Conservation (phyloP, 2,113 vertebrate genomes). For the Oryzias celebensis region DNA sequence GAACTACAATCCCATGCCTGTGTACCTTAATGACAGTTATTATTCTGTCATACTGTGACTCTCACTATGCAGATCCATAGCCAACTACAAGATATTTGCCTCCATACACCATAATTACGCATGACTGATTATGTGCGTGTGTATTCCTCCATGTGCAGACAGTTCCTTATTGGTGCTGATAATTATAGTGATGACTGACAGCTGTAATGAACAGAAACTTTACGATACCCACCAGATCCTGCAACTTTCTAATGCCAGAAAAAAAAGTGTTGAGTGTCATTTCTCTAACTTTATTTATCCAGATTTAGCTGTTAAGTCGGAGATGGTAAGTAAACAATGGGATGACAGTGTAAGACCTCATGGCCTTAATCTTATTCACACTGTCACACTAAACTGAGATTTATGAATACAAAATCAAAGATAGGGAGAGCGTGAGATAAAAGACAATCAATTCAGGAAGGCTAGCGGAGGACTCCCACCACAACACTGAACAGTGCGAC, state of each 20-base stretch:
- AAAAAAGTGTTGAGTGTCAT: slow-evolving; percentile 11
- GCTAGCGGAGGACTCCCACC: too few relatives aligned
- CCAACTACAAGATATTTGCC: slow-evolving; percentile 55
- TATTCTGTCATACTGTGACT: slow-evolving; percentile 67
- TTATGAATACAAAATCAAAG: too few relatives aligned
- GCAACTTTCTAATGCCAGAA: slow-evolving; percentile 27
- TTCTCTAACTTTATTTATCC: not conserved
- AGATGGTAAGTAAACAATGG: too few relatives aligned
- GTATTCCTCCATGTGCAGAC: slow-evolving; percentile 23
- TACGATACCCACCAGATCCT: slow-evolving; percentile 19
- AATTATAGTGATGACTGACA: slow-evolving; percentile 70
- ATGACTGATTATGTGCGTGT: slow-evolving; percentile 49
- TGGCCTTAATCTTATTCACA: too few relatives aligned
- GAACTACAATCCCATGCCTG: slow-evolving; percentile 51
- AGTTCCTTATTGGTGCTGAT: slow-evolving; percentile 51
- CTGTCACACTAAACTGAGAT: too few relatives aligned
- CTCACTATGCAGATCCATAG: slow-evolving; percentile 41
- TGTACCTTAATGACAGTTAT: slow-evolving; percentile 69
- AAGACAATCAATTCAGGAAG: too few relatives aligned
- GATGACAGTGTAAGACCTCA: too few relatives aligned
- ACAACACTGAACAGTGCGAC: too few relatives aligned
- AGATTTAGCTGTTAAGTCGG: too few relatives aligned
- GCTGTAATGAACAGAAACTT: slow-evolving; percentile 61
- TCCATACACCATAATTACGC: slow-evolving; percentile 60
- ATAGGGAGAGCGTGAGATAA: too few relatives aligned